Evolutionary conservation across 2,888 invertebrate genomes (phyloP).

Genomic region (Hydropsyche betteni): DNA sequence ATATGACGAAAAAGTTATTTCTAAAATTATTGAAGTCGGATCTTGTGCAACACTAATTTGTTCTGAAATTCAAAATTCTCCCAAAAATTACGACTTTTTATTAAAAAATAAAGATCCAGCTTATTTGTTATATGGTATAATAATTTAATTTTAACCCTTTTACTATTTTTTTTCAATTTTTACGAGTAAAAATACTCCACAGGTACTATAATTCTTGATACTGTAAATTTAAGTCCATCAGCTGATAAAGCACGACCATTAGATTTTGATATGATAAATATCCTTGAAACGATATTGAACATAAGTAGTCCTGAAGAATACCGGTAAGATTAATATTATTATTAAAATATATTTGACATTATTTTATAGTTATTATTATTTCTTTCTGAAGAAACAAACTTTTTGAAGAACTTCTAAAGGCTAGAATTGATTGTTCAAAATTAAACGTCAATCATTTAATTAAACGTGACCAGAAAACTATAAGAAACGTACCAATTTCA

Average conservation of each 20-base stretch:
- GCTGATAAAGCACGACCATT: slow-evolving; percentile 44
- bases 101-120: slow-evolving; percentile 39
- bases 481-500: slow-evolving; percentile 42
- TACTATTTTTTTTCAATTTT: not conserved
- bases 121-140: slow-evolving; percentile 40
- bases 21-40: slow-evolving; percentile 74
- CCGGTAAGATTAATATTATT: not conserved
- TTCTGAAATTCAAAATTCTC: slow-evolving; percentile 40
- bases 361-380: not conserved
- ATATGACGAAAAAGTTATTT: slow-evolving; percentile 51
- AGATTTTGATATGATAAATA: slow-evolving; percentile 44
- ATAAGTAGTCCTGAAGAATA: slow-evolving; percentile 27
- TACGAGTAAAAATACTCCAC: not conserved
- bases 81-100: slow-evolving; percentile 35
- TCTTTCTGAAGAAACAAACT: slow-evolving; percentile 30
- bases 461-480: slow-evolving; percentile 43
- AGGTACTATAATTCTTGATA: slow-evolving; percentile 46
- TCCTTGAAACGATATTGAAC: slow-evolving; percentile 40
- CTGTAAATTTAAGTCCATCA: slow-evolving; percentile 44
- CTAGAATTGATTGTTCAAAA: slow-evolving; percentile 45
- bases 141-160: not conserved
- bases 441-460: slow-evolving; percentile 45
- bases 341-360: slow-evolving; percentile 11
- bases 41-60: slow-evolving; percentile 81
- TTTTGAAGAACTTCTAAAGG: slow-evolving; percentile 39